A percentile compares a stretch with the other conserved stretches of the same genome.
Conservation (phyloP, 53 echinoderm and acorn worm species). For the Echinometra lucunter region DNA sequence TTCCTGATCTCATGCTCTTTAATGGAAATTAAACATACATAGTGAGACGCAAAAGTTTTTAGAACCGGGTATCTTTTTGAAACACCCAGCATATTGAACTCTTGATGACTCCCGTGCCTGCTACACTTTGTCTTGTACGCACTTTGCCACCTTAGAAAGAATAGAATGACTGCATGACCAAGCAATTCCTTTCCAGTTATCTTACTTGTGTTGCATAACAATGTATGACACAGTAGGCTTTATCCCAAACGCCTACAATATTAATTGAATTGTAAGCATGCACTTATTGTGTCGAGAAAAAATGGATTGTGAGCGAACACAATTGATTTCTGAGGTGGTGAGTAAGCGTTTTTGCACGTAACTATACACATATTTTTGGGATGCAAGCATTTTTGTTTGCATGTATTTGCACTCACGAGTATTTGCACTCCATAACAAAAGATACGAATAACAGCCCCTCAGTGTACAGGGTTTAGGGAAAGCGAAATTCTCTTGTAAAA, state of each 20-base stretch:
- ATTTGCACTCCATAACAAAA: too few relatives aligned
- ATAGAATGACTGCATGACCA: neutral
- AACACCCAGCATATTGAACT: neutral
- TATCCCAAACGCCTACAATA: neutral
- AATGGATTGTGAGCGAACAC: neutral
- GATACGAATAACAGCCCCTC: too few relatives aligned
- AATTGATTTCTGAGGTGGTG: too few relatives aligned
- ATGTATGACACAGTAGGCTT: neutral
- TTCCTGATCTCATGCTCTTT: too few relatives aligned
- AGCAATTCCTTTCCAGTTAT: neutral
- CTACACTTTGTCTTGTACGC: too few relatives aligned
- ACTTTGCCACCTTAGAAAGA: too few relatives aligned
- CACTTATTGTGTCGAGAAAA: neutral
- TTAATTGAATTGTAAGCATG: neutral
- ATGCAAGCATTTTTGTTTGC: neutral
- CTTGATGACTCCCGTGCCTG: neutral
- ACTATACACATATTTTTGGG: too few relatives aligned
- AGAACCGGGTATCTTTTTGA: neutral
- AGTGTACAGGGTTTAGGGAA: too few relatives aligned
- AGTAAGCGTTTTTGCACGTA: neutral
- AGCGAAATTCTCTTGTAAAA: too few relatives aligned
- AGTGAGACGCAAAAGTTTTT: neutral
- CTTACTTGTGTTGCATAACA: neutral
- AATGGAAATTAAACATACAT: too few relatives aligned
- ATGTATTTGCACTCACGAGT: neutral